A percentile compares a stretch with the other conserved stretches of the same genome.
Conservation (phyloP, 2,797 vertebrate species). For the Syndactyla subalaris region DNA sequence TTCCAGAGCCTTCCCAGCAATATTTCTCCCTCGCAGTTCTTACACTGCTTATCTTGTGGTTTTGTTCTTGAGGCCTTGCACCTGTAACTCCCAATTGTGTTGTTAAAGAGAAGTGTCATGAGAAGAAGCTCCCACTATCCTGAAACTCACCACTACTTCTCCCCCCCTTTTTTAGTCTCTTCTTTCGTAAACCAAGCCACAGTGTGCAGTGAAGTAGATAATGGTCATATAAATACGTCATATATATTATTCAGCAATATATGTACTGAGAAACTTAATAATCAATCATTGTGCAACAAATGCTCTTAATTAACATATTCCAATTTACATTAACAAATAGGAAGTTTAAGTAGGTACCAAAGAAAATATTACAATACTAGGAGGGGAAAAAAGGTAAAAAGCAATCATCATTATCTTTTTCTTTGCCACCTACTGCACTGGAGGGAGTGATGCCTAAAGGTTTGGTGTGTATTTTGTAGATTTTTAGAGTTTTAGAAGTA, state of each 20-base stretch:
- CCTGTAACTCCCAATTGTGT: fast-evolving
- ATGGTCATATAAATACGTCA: background rate
- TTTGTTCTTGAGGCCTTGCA: background rate
- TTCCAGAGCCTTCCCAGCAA: background rate
- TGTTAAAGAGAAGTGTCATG: background rate
- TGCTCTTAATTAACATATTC: background rate
- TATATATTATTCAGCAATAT: background rate
- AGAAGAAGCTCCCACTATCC: background rate
- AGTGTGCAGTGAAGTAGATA: background rate
- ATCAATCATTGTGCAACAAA: background rate
- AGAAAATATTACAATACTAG: background rate
- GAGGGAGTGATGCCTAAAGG: background rate
- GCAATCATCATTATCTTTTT: background rate
- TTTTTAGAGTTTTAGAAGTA: no score
- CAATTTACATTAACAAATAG: background rate
- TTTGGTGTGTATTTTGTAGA: no score
- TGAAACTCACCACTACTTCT: background rate
- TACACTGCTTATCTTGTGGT: background rate
- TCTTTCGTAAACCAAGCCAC: background rate
- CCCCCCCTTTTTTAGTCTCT: background rate
- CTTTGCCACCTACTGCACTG: background rate
- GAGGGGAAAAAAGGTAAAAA: background rate
- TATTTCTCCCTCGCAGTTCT: background rate
- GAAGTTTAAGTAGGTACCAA: background rate
- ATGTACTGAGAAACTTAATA: background rate